phyloP scores from a whole-genome alignment of 2,113 vertebrate species.

The Heterocephalus glaber region DNA sequence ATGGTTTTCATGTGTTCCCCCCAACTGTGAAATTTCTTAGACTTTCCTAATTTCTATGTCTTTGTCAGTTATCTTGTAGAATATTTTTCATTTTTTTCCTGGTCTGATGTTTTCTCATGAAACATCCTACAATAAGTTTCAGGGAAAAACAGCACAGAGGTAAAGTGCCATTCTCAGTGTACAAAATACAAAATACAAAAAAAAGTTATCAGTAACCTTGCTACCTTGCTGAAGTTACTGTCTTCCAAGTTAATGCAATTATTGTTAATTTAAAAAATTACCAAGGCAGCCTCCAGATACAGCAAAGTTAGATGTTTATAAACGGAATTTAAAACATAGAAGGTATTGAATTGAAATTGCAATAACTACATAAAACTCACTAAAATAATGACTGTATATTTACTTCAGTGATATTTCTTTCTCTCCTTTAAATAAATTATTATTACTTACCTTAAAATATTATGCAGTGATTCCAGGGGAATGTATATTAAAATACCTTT shows the following conservation, averaged over 20 bases:
- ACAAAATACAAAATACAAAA: background rate
- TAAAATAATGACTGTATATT: background rate
- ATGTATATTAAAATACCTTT: slow-evolving; percentile 20
- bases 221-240: background rate
- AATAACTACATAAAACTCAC: background rate
- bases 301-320: background rate
- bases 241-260: background rate
- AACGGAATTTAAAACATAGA: background rate
- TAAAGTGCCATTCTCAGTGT: background rate
- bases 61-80: background rate
- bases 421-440: background rate
- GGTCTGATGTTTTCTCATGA: background rate
- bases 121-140: background rate
- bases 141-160: background rate
- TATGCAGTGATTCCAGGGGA: background rate
- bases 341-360: background rate
- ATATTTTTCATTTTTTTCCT: background rate
- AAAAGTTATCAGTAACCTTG: background rate
- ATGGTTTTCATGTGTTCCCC: background rate
- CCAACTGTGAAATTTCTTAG: background rate
- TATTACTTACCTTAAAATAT: slow-evolving; percentile 28
- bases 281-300: background rate
- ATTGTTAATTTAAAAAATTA: background rate
- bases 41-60: background rate
- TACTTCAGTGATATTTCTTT: background rate